Conservation (phyloP, 1,140 invertebrate species). For the Drosophila pallidifrons region DNA sequence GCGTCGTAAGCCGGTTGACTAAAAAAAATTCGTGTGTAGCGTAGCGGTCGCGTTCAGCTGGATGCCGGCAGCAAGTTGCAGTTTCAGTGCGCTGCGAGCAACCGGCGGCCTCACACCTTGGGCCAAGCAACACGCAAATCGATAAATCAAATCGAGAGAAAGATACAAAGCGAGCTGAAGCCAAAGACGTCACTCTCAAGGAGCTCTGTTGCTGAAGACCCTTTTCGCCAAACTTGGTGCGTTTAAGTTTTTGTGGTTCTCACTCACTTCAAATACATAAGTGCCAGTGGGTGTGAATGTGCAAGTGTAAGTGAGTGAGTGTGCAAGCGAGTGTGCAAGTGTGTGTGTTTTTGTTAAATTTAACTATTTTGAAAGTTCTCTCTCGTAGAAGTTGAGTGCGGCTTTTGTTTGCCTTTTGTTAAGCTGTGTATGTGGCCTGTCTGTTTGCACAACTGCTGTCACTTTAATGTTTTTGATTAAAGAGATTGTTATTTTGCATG, state of each 20-base stretch:
- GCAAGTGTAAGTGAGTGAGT: not conserved
- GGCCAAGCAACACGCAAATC: slow-evolving; percentile 36
- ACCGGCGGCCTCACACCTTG: slow-evolving; percentile 75
- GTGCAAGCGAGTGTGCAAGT: not conserved
- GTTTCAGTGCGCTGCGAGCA: slow-evolving; percentile 72
- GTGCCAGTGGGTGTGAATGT: slow-evolving; percentile 14
- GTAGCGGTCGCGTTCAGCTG: slow-evolving; percentile 57
- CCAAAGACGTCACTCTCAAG: not conserved
- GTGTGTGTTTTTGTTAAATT: slow-evolving; percentile 33
- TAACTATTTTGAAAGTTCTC: slow-evolving; percentile 35
- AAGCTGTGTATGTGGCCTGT: slow-evolving; percentile 41
- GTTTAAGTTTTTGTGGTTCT: slow-evolving; percentile 42
- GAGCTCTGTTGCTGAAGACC: slow-evolving; percentile 30
- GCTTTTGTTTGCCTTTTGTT: slow-evolving; percentile 34
- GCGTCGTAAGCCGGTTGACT: slow-evolving; percentile 27
- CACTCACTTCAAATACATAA: slow-evolving; percentile 15
- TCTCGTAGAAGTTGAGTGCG: slow-evolving; percentile 11
- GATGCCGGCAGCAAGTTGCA: slow-evolving; percentile 38
- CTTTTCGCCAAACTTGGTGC: slow-evolving; percentile 36
- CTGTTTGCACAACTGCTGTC: slow-evolving; percentile 64
- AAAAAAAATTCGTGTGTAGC: not conserved
- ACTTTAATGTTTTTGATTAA: slow-evolving; percentile 61
- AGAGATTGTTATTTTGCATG: slow-evolving; percentile 30
- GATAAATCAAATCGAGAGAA: slow-evolving; percentile 6
- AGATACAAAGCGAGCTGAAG: not conserved